Conservation (phyloP, 1,140 invertebrate genomes). For the Coboldia fuscipes region DNA sequence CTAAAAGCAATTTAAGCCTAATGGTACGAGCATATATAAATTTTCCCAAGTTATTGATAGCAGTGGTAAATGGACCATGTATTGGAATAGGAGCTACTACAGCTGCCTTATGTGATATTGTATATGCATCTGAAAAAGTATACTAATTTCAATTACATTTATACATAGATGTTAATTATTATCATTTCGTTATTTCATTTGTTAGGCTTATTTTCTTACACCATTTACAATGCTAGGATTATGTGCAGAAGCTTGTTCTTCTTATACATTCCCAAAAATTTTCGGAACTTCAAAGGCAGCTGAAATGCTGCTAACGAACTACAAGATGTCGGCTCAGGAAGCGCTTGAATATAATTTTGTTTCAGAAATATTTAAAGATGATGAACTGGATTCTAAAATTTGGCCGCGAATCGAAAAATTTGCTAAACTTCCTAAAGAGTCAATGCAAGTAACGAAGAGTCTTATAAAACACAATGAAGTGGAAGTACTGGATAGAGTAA, state of each 20-base stretch:
- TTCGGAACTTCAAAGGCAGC: slow-evolving; percentile 56
- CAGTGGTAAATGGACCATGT: slow-evolving; percentile 83
- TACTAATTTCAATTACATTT: slow-evolving; percentile 2
- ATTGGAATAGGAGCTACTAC: slow-evolving; percentile 74
- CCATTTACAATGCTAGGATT: slow-evolving; percentile 67
- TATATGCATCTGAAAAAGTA: slow-evolving; percentile 62
- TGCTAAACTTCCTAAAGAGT: slow-evolving; percentile 26
- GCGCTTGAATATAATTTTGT: slow-evolving; percentile 50
- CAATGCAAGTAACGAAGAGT: slow-evolving; percentile 29
- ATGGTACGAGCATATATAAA: slow-evolving; percentile 64
- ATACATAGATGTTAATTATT: neutral
- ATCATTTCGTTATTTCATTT: slow-evolving; percentile 5
- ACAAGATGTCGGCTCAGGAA: slow-evolving; percentile 54
- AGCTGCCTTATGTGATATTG: slow-evolving; percentile 65
- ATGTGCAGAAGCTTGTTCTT: slow-evolving; percentile 65
- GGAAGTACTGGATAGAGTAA: slow-evolving; percentile 26
- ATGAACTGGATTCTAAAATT: slow-evolving; percentile 31
- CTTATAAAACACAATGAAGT: slow-evolving; percentile 23
- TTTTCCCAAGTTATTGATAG: slow-evolving; percentile 75
- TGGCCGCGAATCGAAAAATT: slow-evolving; percentile 28
- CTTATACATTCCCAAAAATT: slow-evolving; percentile 58
- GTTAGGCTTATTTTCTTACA: slow-evolving; percentile 63
- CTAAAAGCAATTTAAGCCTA: slow-evolving; percentile 23
- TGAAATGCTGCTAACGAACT: slow-evolving; percentile 60
- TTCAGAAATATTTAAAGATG: slow-evolving; percentile 35